Evolutionary conservation across 2,113 vertebrate species (phyloP).

Genomic region (Callionymus lyra): DNA sequence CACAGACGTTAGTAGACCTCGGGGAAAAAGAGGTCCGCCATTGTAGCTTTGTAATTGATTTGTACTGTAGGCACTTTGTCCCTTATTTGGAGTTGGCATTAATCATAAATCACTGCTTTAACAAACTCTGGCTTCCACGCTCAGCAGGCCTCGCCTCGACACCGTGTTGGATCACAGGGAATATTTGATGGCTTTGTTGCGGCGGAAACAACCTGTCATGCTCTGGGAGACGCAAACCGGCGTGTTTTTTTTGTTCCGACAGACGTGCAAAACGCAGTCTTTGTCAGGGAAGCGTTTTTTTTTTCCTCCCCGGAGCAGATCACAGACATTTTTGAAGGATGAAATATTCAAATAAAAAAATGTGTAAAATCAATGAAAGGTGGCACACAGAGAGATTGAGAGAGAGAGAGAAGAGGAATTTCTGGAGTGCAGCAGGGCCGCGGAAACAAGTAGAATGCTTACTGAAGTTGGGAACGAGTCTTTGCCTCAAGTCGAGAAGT

Average conservation of each 20-base stretch:
- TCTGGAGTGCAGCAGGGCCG: no score
- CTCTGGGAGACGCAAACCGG: slow-evolving; percentile 66
- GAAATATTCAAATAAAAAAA: no score
- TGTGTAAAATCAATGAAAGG: no score
- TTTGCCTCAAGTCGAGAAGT: no score
- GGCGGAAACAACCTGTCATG: slow-evolving; percentile 70
- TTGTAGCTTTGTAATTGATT: slow-evolving; percentile 69
- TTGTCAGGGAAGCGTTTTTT: no score
- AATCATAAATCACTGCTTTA: slow-evolving; percentile 77
- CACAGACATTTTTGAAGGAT: no score
- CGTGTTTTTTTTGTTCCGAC: slow-evolving; percentile 61
- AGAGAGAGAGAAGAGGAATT: no score
- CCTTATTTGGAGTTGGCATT: slow-evolving; percentile 71
- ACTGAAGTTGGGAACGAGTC: no score
- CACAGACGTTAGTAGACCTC: slow-evolving; percentile 61
- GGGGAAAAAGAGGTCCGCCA: slow-evolving; percentile 62
- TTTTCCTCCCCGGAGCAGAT: no score
- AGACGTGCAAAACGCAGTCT: slow-evolving; percentile 40
- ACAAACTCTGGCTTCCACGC: slow-evolving; percentile 67
- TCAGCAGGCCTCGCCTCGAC: slow-evolving; percentile 65
- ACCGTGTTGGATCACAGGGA: slow-evolving; percentile 68
- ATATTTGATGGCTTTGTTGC: slow-evolving; percentile 72
- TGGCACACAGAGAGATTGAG: no score
- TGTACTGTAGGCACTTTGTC: slow-evolving; percentile 69
- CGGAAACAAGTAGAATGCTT: no score